Conservation (phyloP, 2,797 vertebrate genomes). For the Hemibagrus guttatus region DNA sequence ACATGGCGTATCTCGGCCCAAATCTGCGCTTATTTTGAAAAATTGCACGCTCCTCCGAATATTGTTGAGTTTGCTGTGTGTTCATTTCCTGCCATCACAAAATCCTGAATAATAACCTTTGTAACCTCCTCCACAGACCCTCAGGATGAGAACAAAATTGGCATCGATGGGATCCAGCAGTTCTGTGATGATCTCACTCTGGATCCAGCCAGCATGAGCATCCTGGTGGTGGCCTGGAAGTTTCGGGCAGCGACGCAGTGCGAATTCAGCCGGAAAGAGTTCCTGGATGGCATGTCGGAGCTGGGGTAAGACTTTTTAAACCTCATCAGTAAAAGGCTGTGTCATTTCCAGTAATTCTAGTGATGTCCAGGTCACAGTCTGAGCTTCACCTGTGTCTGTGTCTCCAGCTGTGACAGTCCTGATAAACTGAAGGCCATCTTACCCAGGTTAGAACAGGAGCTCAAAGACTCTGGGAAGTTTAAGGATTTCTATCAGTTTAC, state of each 20-base stretch:
- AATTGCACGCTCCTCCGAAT: no score
- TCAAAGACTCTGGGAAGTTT: conserved; percentile 91
- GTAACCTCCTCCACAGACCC: conserved; percentile 75
- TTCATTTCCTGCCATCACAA: no score
- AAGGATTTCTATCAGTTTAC: conserved; percentile 98
- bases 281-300: conserved; percentile 94
- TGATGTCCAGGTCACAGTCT: background rate
- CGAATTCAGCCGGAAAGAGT: conserved; percentile 95
- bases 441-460: conserved; percentile 90
- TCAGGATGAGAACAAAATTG: conserved; percentile 97
- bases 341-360: background rate
- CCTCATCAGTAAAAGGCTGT: background rate
- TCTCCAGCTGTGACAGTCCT: conserved; percentile 86
- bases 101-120: no score
- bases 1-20: no score
- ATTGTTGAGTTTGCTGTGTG: no score
- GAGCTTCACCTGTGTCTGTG: background rate
- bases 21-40: no score
- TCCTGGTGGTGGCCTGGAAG: conserved; percentile 94
- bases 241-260: conserved; percentile 94
- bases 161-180: conserved; percentile 93
- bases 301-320: conserved; percentile 82
- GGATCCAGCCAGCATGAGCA: conserved; percentile 90
- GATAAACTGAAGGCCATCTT: conserved; percentile 90
- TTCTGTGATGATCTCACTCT: conserved; percentile 92